Percentiles rank a stretch among this genome's conserved stretches.
phyloP scores from a whole-genome alignment of 2,113 vertebrate genomes.

The Oreochromis tanganicae region DNA sequence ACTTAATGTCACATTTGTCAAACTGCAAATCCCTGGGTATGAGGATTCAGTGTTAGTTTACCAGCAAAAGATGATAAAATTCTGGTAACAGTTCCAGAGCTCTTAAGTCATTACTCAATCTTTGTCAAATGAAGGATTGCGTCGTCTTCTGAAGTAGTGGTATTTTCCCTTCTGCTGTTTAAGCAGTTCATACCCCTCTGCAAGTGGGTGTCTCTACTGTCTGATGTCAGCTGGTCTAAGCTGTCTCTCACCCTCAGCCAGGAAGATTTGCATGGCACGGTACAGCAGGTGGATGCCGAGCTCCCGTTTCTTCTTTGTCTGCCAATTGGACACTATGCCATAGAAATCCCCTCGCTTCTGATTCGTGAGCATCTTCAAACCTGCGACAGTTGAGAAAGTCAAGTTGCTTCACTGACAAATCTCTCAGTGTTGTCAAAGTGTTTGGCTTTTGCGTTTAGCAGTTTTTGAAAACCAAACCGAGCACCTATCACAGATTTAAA shows the following conservation, averaged over 20 bases:
- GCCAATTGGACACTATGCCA: conserved; percentile 77
- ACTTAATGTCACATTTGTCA: neutral
- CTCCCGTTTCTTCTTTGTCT: conserved; percentile 57
- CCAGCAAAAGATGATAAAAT: neutral
- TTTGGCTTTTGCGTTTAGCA: neutral
- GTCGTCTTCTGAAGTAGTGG: neutral
- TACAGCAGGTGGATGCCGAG: conserved; percentile 82
- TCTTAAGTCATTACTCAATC: neutral
- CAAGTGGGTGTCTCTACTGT: conserved; percentile 42
- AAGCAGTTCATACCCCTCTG: neutral
- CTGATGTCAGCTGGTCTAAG: conserved; percentile 81
- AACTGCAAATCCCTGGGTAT: neutral
- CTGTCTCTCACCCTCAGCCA: conserved; percentile 87
- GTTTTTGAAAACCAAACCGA: neutral
- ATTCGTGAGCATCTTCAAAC: conserved; percentile 84
- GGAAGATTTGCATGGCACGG: conserved; percentile 82
- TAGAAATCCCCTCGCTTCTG: conserved; percentile 84
- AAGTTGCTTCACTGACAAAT: neutral
- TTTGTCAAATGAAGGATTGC: neutral
- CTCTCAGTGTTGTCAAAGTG: neutral
- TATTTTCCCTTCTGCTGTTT: neutral
- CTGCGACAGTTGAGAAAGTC: conserved; percentile 50
- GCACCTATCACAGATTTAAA: neutral
- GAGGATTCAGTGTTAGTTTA: neutral
- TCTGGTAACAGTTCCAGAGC: neutral